These are phyloP conservation scores for Mormoops blainvillei DNA, from an alignment of 2,113 vertebrate genomes.

Conservation along the genomic window DNA sequence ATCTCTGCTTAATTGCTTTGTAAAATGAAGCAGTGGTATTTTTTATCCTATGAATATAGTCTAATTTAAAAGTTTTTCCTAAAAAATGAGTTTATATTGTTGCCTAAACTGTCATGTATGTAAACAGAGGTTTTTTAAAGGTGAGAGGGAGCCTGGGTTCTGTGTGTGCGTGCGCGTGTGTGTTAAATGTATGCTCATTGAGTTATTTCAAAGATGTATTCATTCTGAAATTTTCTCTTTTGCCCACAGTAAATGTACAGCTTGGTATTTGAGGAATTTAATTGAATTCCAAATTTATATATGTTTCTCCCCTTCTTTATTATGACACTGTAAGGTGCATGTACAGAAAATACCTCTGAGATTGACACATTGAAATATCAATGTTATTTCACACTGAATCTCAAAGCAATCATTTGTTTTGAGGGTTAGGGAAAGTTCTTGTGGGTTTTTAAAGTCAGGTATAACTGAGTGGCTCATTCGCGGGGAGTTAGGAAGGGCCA, in stretches of 20 bases:
- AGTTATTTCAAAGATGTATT: constrained; percentile 53
- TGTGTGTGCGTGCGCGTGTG: not conserved
- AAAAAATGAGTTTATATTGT: constrained; percentile 77
- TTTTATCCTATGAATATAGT: constrained; percentile 75
- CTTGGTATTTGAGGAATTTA: constrained; percentile 34
- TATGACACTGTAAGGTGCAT: constrained; percentile 47
- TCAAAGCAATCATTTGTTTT: constrained; percentile 39
- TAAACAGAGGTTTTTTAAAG: constrained; percentile 70
- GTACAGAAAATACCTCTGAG: constrained; percentile 56
- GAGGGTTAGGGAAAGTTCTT: not conserved
- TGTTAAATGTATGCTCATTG: constrained; percentile 24
- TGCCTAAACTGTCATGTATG: constrained; percentile 73
- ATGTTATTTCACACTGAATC: not conserved
- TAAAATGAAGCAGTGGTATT: constrained; percentile 70
- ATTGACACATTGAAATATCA: constrained; percentile 12
- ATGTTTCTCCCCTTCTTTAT: constrained; percentile 33
- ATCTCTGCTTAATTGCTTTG: constrained; percentile 65
- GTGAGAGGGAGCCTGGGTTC: not conserved
- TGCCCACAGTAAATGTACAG: constrained; percentile 41
- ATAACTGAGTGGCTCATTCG: not conserved
- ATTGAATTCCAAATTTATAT: constrained; percentile 59
- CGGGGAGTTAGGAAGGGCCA: not conserved
- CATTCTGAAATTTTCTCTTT: constrained; percentile 61
- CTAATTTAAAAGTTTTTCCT: constrained; percentile 79
- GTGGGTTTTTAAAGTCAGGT: not conserved